phyloP scores from a whole-genome alignment of 2,888 invertebrate species.

The Leucania comma region DNA sequence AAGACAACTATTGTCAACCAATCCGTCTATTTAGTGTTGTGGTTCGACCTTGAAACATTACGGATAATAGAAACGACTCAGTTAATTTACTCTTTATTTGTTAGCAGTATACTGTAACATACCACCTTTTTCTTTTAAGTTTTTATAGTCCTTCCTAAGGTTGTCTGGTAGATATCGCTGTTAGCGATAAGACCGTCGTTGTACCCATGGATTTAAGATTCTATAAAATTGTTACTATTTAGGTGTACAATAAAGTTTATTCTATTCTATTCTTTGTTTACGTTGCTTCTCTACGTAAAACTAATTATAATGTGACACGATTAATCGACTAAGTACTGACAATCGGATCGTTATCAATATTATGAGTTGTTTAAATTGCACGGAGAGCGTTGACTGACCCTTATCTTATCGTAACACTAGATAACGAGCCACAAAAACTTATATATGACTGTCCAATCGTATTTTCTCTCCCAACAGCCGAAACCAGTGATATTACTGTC shows the following conservation, averaged over 20 bases:
- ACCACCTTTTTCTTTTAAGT: too few relatives aligned
- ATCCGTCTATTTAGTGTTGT: too few relatives aligned
- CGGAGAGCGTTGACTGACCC: constrained; percentile 69
- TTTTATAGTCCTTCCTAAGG: too few relatives aligned
- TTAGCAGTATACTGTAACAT: too few relatives aligned
- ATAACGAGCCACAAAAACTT: constrained; percentile 59
- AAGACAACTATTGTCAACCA: neutral
- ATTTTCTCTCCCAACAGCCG: constrained; percentile 14
- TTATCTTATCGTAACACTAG: constrained; percentile 71
- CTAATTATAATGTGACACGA: constrained; percentile 19
- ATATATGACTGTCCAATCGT: constrained; percentile 9
- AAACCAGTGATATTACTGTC: constrained; percentile 26
- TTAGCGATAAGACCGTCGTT: too few relatives aligned
- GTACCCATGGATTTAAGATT: too few relatives aligned
- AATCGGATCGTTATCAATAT: constrained; percentile 62
- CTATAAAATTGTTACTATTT: too few relatives aligned
- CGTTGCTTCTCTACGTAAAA: constrained; percentile 1
- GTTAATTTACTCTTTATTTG: constrained; percentile 3
- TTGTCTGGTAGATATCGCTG: too few relatives aligned
- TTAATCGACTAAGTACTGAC: constrained; percentile 27
- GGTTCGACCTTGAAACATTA: constrained; percentile 29
- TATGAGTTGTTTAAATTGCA: constrained; percentile 67
- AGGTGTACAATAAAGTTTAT: neutral
- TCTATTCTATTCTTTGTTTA: constrained; percentile 20
- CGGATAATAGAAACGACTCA: neutral